phyloP scores from a whole-genome alignment of 2,113 vertebrate genomes.

The Cnemophilus loriae region DNA sequence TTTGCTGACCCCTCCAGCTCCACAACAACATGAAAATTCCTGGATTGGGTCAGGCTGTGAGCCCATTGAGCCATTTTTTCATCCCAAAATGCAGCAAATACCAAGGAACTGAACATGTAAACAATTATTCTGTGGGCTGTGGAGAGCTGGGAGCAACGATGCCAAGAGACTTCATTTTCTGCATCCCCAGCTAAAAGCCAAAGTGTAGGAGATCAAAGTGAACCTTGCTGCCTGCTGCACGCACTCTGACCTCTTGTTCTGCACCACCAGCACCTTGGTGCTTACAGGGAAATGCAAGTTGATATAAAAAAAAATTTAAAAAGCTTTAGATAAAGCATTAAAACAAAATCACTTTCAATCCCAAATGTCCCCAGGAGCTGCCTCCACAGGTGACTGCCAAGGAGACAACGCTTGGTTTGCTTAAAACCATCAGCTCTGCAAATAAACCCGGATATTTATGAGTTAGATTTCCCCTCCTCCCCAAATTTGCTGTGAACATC shows the following conservation, averaged over 20 bases:
- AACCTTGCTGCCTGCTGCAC: neutral
- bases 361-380: neutral
- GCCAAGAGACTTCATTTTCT: neutral
- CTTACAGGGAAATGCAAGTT: neutral
- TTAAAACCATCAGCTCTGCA: neutral
- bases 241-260: neutral
- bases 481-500: neutral
- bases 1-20: neutral
- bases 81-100: neutral
- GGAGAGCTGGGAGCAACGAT: neutral
- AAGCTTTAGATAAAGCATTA: neutral
- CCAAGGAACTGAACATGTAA: neutral
- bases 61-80: neutral
- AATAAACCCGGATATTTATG: neutral
- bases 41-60: neutral
- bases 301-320: neutral
- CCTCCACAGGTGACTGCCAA: conserved; percentile 50
- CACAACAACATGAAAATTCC: neutral
- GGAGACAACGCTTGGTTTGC: conserved; percentile 1
- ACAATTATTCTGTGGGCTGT: neutral
- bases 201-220: neutral
- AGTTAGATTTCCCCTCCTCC: neutral
- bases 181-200: neutral
- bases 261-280: neutral
- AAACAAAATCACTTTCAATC: conserved; percentile 38